phyloP scores from a whole-genome alignment of 2,113 vertebrate species.

The Nymphicus hollandicus region DNA sequence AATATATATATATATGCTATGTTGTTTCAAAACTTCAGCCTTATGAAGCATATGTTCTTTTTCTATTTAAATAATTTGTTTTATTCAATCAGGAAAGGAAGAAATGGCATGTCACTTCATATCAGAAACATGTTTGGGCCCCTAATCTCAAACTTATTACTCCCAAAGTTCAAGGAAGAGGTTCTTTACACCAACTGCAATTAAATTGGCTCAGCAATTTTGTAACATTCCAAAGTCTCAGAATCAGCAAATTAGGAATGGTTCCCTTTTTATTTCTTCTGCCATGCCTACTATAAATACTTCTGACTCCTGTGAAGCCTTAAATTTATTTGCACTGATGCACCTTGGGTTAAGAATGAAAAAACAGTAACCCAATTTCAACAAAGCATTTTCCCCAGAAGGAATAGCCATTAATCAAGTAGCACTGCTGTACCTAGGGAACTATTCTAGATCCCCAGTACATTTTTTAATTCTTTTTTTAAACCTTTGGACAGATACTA shows the following conservation, averaged over 20 bases:
- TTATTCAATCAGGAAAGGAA: not conserved
- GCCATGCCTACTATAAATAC: not conserved
- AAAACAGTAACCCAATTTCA: not conserved
- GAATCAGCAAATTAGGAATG: not conserved
- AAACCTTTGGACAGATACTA: not conserved
- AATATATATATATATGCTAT: not conserved
- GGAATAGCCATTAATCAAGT: not conserved
- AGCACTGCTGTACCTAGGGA: not conserved
- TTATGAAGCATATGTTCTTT: not conserved
- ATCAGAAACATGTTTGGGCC: rapidly evolving
- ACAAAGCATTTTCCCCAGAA: not conserved
- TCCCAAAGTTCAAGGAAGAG: not conserved
- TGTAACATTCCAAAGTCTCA: not conserved
- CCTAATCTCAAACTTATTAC: not conserved
- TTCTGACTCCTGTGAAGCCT: not conserved
- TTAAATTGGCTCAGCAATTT: not conserved
- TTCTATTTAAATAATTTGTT: not conserved
- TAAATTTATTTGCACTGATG: not conserved
- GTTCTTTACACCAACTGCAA: not conserved
- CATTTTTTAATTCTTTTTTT: no score
- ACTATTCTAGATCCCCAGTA: not conserved
- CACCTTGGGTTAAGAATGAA: not conserved
- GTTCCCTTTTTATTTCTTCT: not conserved
- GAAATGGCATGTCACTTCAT: not conserved
- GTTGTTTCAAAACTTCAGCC: not conserved